Percentiles rank a stretch among this genome's conserved stretches.
Conservation (phyloP, 2,888 invertebrate species). For the Elmis aenea region DNA sequence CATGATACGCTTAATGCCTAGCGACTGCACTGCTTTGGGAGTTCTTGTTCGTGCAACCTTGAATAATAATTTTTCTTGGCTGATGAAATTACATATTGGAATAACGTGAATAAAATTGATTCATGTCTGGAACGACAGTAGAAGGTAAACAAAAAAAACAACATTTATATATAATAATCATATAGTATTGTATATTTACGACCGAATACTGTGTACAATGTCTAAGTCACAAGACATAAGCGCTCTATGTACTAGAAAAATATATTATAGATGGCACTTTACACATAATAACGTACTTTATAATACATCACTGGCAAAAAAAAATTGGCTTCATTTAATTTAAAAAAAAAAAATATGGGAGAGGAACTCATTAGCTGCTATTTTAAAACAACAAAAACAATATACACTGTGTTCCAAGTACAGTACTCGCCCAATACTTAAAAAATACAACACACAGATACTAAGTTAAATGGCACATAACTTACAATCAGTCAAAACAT, state of each 20-base stretch:
- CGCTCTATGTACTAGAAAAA: conserved; percentile 50
- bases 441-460: conserved; percentile 8
- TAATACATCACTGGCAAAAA: conserved; percentile 17
- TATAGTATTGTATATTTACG: conserved; percentile 47
- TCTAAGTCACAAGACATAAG: conserved; percentile 49
- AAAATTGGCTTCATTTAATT: conserved; percentile 6
- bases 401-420: neutral
- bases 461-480: conserved; percentile 10
- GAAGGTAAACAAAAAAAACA: too few relatives aligned
- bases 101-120: too few relatives aligned
- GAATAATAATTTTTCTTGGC: too few relatives aligned
- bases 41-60: too few relatives aligned
- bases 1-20: too few relatives aligned
- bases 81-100: too few relatives aligned
- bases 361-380: conserved; percentile 5
- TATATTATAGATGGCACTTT: conserved; percentile 50
- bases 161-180: too few relatives aligned
- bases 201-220: conserved; percentile 49
- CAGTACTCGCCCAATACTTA: neutral
- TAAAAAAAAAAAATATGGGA: conserved; percentile 8
- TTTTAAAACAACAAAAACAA: neutral
- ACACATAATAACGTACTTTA: conserved; percentile 35
- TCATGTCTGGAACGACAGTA: too few relatives aligned
- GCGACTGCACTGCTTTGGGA: too few relatives aligned
- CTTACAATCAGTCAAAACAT: conserved; percentile 9